These are phyloP conservation scores for Ptyas mucosa DNA, from an alignment of 2,113 vertebrate species.

Conservation along the genomic window DNA sequence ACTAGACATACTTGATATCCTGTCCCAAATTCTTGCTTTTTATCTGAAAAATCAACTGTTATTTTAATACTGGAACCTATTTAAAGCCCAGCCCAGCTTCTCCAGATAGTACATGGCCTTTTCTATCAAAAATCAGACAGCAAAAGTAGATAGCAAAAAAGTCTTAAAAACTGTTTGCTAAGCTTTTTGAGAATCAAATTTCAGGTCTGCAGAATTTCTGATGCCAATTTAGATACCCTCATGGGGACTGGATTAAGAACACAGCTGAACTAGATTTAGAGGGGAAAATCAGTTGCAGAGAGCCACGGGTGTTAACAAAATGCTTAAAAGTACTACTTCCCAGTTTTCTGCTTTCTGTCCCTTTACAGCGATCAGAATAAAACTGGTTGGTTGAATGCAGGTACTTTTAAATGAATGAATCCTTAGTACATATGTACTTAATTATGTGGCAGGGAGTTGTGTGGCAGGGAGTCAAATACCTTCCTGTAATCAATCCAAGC, in stretches of 20 bases:
- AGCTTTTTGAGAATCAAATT: background rate
- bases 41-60: background rate
- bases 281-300: background rate
- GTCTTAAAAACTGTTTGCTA: background rate
- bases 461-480: background rate
- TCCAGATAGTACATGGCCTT: background rate
- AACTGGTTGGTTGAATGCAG: background rate
- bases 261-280: background rate
- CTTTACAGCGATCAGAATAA: background rate
- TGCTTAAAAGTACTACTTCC: background rate
- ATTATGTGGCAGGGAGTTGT: background rate
- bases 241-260: background rate
- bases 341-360: background rate
- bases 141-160: background rate
- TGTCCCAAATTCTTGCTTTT: background rate
- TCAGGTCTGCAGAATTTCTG: background rate
- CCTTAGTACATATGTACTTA: background rate
- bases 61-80: background rate
- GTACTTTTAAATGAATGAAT: background rate
- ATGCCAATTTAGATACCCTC: background rate
- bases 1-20: background rate
- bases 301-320: background rate
- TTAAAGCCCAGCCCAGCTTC: background rate
- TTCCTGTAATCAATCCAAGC: background rate
- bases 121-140: background rate